Evolutionary conservation across 2,113 vertebrate species (phyloP), one percentile per base, ranked within the genome.

Genomic region (Pimephales promelas): DNA sequence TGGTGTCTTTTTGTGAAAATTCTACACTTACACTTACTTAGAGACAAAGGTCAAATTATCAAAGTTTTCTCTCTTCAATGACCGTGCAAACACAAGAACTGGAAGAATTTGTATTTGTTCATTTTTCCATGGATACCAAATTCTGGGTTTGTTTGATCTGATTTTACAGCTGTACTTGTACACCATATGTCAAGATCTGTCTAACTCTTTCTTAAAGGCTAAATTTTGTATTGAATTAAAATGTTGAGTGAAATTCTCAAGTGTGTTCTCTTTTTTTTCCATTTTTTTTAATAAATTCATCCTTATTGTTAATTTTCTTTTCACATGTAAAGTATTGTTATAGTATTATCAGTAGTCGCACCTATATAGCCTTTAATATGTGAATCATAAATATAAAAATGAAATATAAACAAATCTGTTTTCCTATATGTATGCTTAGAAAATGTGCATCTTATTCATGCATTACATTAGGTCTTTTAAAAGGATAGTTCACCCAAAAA

Each of bases 161-260:
- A 62, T 28, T n/a, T 20, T 59, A 54, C 57, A 75, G 71, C 36
- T 85, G 47, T 86, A 71, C 43, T 71, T 84, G 28, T 40, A 10
- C 80, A 66, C 57, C 61, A 47, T 71, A 76, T 77, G 71, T 73
- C 62, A 43, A 56, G 28, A 34, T 79, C 14, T 26, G 36, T 59
- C 66, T 61, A 57, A 64, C 72, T 86, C 40, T 88, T 88, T 88
- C 78, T 82, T 77, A 82, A 77, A 78, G 66, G 43, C 52, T 31
- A 66, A 84, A 62, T 81, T 88, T 88, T 86, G 78, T 88, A 88
- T 84, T 49, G 47, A 88, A 86, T 78, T 72, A 88, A 88, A 75
- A 34, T 70, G 28, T 59, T 28, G 57, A 80, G 34, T 76, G 81
- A 86, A 71, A 43, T 79, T 62, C 36, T 6, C 62, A 62, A 62